Evolutionary conservation across 2,797 vertebrate genomes (phyloP).

Genomic region (Miichthys miiuy): DNA sequence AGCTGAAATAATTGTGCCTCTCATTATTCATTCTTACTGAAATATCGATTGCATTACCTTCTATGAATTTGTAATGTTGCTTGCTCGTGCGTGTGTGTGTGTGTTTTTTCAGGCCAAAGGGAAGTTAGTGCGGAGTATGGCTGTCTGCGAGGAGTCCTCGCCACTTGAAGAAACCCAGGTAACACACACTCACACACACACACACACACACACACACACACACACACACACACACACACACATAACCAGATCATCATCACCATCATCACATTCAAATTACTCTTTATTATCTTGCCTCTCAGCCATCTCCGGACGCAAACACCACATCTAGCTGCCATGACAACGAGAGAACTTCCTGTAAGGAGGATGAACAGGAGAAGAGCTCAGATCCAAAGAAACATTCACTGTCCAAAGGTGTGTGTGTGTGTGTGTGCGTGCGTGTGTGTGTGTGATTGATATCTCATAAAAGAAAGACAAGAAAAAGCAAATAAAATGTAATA

Average conservation of each 20-base stretch:
- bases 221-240: not conserved
- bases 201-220: constrained; percentile 40
- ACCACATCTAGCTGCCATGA: constrained; percentile 88
- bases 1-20: constrained; percentile 60
- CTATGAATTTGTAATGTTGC: constrained; percentile 64
- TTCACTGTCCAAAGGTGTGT: constrained; percentile 92
- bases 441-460: constrained; percentile 36
- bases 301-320: constrained; percentile 88
- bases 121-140: constrained; percentile 91
- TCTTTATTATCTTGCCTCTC: constrained; percentile 55
- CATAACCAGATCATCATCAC: not conserved
- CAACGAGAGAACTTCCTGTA: constrained; percentile 87
- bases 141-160: constrained; percentile 91
- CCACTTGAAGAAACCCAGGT: constrained; percentile 88
- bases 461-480: constrained; percentile 61
- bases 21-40: constrained; percentile 66
- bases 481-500: constrained; percentile 69
- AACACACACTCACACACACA: constrained; percentile 40
- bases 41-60: constrained; percentile 52
- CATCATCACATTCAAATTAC: constrained; percentile 35
- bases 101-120: constrained; percentile 88
- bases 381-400: constrained; percentile 87
- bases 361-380: constrained; percentile 89
- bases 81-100: constrained; percentile 59
- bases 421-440: constrained; percentile 26